Base-by-base conservation (phyloP, 2,888 invertebrate genomes). In the Drosophila monieri region DNA sequence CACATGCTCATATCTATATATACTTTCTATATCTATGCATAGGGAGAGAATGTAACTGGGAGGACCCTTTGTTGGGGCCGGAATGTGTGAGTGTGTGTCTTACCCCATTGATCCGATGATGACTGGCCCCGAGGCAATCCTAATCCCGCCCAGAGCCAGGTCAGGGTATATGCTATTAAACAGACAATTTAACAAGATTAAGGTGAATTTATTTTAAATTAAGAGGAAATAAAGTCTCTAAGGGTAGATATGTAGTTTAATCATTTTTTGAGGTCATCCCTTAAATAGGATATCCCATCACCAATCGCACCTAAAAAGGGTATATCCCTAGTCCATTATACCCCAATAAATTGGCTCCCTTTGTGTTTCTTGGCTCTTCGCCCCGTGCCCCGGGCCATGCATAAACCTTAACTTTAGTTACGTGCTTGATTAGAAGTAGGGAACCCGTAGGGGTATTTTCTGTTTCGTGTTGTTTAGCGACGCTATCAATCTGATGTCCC, bases 331-430 rank as follows among this genome's bases (percentile, higher is more conserved):
- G 65, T 64, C 65, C 64, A 64, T 25, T 53, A 37, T 37, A 14
- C 25, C 30, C 8, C 35, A 44, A 64, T 46, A 64, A 65, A 51
- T 61, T 44, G 44, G 15, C 15, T n/a, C 8, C 35, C 65, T 61
- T 57, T 55, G 68, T 74, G 65, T 53, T 54, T 62, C 65, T 64
- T 71, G 73, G 57, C 56, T 43, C 37, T 52, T 65, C 25, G 53
- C 18, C 52, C 68, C 27, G 27, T 8, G 27, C 27, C 27, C 8
- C 27, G 27, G 57, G 52, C 53, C 57, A 56, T 72, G 80, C 77
- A 84, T 86, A 77, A 78, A 84, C 86, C 81, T 81, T 84, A 81
- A 79, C 87, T 84, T 84, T 84, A 84, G 87, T 84, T 84, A 84
- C 84, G 85, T 84, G 84, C 84, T 85, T 84, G 87, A 84, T 84